Evolutionary conservation across 2,113 vertebrate genomes (phyloP), one percentile per base, ranked within the genome.

Genomic region (Donacobius atricapilla): DNA sequence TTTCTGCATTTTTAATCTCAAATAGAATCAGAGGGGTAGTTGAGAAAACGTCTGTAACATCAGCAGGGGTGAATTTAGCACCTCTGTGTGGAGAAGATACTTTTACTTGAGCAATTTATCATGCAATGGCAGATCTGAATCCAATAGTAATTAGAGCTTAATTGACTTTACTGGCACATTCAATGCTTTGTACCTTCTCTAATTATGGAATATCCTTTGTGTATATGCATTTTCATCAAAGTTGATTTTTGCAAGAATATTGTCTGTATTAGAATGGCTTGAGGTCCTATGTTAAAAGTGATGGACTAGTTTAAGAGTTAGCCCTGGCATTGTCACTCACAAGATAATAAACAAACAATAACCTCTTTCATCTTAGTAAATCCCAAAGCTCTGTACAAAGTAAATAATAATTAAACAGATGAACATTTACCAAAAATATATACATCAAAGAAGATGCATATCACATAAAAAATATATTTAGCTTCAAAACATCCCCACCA

Each of bases 81-180:
- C 83, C 94, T 94, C 64, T 95, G 60, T 93, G 78, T 83, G 79
- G 82, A 96, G 85, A 95, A 89, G 87, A 95, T 96, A 79, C 61
- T 75, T 93, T 73, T 73, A 89, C 90, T 96, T 87, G 79, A 83
- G 84, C 84, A 92, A 94, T 97, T 89, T 78, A 96, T 97, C 90
- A 96, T 87, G 87, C 48, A 71, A 77, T 83, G 84, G 88, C 58
- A 95, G 76, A 83, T 47, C 85, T 78, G 70, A 96, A 97, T 97
- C 96, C 96, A 97, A 93, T 95, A 97, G 94, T 97, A 97, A 98
- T 98, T 98, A 98, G 97, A 76, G 87, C 95, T 97, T 98, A 98
- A 98, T 97, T 97, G 96, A 97, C 97, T 98, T 97, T 96, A 84
- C 95, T 93, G 89, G 96, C 88, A 71, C 81, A 93, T 97, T 83